These are phyloP conservation scores for Himalopsyche anomala DNA, from an alignment of 2,888 invertebrate genomes.

Conservation along the genomic window DNA sequence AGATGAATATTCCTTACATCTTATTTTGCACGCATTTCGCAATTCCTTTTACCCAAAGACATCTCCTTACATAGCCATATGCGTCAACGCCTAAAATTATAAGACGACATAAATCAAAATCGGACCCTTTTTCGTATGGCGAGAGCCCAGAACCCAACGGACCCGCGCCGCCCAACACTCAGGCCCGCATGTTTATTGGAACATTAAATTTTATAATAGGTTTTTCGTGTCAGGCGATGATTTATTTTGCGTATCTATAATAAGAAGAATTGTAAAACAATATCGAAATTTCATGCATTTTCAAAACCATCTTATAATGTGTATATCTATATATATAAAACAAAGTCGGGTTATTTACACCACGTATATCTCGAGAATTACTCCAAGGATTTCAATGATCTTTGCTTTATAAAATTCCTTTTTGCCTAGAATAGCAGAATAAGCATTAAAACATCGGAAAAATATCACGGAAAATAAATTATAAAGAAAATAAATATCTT, in stretches of 20 bases:
- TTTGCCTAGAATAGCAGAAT: too few relatives aligned
- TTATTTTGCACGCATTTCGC: neutral
- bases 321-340: too few relatives aligned
- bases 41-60: neutral
- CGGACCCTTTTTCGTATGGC: constrained; percentile 12
- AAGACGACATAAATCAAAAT: constrained; percentile 16
- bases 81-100: neutral
- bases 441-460: too few relatives aligned
- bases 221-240: neutral
- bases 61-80: neutral
- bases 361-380: too few relatives aligned
- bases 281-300: too few relatives aligned
- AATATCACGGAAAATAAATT: too few relatives aligned
- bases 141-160: neutral
- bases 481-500: too few relatives aligned
- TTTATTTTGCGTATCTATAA: neutral
- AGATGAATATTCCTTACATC: neutral
- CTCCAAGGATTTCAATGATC: too few relatives aligned
- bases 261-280: too few relatives aligned
- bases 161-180: neutral
- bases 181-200: constrained; percentile 19
- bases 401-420: too few relatives aligned
- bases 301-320: too few relatives aligned
- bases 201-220: constrained; percentile 19
- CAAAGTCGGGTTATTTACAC: too few relatives aligned